Evolutionary conservation across 2,888 invertebrate species (phyloP).

Genomic region (Caenorhabditis japonica): DNA sequence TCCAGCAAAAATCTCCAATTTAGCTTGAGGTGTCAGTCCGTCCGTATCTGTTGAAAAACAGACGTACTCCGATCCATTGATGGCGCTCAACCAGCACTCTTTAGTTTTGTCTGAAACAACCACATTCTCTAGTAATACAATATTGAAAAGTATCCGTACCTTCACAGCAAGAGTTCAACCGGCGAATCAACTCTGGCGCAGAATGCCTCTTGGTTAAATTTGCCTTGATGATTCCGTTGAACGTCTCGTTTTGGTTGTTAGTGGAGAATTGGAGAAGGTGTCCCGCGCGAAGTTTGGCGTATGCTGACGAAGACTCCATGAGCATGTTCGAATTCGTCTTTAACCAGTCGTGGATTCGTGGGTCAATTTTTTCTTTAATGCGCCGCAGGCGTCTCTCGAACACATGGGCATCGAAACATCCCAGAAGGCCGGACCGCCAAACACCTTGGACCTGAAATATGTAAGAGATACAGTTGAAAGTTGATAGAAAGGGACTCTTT

Average conservation of each 20-base stretch:
- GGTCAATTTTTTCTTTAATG: background rate
- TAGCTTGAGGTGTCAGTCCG: background rate
- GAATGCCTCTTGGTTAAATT: background rate
- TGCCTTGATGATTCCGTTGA: slow-evolving; percentile 1
- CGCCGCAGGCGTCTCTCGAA: too few species aligned
- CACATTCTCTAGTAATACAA: too few species aligned
- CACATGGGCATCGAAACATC: too few species aligned
- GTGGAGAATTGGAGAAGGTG: background rate
- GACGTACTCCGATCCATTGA: too few species aligned
- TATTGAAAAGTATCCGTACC: too few species aligned
- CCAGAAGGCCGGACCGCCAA: too few species aligned
- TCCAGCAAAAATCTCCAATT: background rate
- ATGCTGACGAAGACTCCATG: background rate
- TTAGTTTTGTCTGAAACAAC: too few species aligned
- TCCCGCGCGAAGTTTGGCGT: background rate
- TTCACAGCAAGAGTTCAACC: too few species aligned
- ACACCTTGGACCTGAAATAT: too few species aligned
- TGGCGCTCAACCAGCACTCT: too few species aligned
- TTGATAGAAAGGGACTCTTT: too few species aligned
- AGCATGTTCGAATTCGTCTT: background rate
- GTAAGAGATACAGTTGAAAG: too few species aligned
- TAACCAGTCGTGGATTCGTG: background rate
- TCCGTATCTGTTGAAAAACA: background rate
- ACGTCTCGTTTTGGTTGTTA: slow-evolving; percentile 3
- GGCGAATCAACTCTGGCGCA: background rate